Evolutionary conservation across 64 coral and sea anemone genomes (phyloP), one percentile per base, ranked within the genome.

Genomic region (Actinia equina): DNA sequence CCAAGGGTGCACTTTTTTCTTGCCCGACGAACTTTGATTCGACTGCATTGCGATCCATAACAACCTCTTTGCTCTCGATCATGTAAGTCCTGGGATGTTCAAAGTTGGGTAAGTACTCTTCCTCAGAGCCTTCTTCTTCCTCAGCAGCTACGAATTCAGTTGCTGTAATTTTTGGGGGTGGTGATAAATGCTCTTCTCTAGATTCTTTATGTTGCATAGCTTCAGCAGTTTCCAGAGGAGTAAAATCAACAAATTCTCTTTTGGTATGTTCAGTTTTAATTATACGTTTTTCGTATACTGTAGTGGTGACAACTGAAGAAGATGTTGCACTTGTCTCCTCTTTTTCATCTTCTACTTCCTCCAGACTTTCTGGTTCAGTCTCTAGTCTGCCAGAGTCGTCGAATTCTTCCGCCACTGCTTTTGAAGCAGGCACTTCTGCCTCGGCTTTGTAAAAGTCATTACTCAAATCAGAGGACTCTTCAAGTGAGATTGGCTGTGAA

Each of bases 101-200:
- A 30, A 85, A 85, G 15, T 85, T 44, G 20, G 83, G 83, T 7
- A 85, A 30, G 25, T 85, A 85, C 20, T 85, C 83, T 63, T 85
- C 83, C 18, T 85, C 83, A 16, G 83, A 85, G 0, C 83, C 83
- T 61, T 22, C 45, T 83, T 92, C 54, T 17, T 90, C 82, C 71
- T 90, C 89, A 69, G 43, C 86, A 20, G 77, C 61, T 42, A 87
- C 85, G 44, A 87, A 87, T 74, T 71, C 79, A 27, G 90, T 19
- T 22, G 86, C 85, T 20, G 59, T 44, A 17, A 82, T 84, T 8
- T 54, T 45, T 70, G 90, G 60, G 16, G 79, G 55, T 27, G 19
- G 63, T 44, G 65, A 87, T 62, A 83, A 20, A 55, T 82, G 85
- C 15, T 52, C 23, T 65, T 80, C 61, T 3, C 25, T 0, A 79